Evolutionary conservation across 2,113 vertebrate species (phyloP).

Genomic region (Oncorhynchus masou): DNA sequence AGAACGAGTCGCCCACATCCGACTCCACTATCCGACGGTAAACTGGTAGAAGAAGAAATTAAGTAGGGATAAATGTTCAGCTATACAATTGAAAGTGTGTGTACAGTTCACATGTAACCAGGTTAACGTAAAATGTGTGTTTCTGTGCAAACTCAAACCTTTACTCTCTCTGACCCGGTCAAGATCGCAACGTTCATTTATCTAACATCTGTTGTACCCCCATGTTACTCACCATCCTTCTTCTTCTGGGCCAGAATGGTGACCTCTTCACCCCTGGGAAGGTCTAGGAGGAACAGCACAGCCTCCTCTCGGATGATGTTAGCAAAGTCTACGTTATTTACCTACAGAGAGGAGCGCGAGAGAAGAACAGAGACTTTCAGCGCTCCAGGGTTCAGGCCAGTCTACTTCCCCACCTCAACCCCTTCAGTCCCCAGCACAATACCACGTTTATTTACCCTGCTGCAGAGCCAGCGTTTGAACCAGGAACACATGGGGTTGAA

Average conservation of each 20-base stretch:
- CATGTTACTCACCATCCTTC: slow-evolving; percentile 87
- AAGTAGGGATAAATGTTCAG: neutral
- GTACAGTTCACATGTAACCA: too few relatives aligned
- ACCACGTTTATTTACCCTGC: slow-evolving; percentile 70
- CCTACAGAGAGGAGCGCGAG: slow-evolving; percentile 65
- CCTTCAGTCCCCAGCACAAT: slow-evolving; percentile 61
- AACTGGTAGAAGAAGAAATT: slow-evolving; percentile 68
- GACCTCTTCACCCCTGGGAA: slow-evolving; percentile 95
- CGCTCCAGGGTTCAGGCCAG: neutral
- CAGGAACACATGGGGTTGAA: slow-evolving; percentile 61
- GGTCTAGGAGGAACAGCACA: slow-evolving; percentile 94
- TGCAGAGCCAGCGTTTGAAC: slow-evolving; percentile 48
- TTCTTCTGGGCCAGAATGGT: slow-evolving; percentile 98
- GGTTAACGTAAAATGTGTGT: too few relatives aligned
- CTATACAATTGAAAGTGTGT: neutral
- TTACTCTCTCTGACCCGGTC: slow-evolving; percentile 51
- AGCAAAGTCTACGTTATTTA: slow-evolving; percentile 98
- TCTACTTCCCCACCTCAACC: slow-evolving; percentile 34
- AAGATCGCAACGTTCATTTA: slow-evolving; percentile 42
- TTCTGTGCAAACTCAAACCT: slow-evolving; percentile 58
- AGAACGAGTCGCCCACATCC: slow-evolving; percentile 97
- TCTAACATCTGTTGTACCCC: slow-evolving; percentile 31
- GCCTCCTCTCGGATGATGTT: slow-evolving; percentile 98
- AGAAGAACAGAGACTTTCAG: neutral
- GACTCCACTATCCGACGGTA: slow-evolving; percentile 97